phyloP scores from a whole-genome alignment of 2,888 invertebrate species.

The Parthenolecanium corni region DNA sequence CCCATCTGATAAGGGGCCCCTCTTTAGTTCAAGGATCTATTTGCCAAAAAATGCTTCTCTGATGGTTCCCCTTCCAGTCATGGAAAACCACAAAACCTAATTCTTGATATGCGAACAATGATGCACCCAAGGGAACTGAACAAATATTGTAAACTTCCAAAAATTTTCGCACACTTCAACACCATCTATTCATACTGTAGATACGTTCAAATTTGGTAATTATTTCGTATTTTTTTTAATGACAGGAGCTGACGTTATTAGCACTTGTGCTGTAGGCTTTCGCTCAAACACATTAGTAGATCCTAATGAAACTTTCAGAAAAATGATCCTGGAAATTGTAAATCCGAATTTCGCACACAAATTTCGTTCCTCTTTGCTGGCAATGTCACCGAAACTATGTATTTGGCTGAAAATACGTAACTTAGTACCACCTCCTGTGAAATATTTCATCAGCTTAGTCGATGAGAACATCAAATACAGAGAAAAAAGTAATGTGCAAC shows the following conservation, averaged over 20 bases:
- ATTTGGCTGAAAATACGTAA: background rate
- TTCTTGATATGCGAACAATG: too few species aligned
- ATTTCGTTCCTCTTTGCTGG: background rate
- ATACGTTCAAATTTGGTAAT: too few species aligned
- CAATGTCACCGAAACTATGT: constrained; percentile 5
- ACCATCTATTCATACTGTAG: too few species aligned
- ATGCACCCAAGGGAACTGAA: too few species aligned
- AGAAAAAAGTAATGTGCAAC: background rate
- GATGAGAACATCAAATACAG: constrained; percentile 14
- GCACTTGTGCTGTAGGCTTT: constrained; percentile 19
- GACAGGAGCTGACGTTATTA: constrained; percentile 16
- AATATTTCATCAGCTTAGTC: constrained; percentile 5
- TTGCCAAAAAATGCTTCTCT: too few species aligned
- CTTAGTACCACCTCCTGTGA: background rate
- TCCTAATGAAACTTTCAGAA: constrained; percentile 1
- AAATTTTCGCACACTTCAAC: too few species aligned
- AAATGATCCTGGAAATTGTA: background rate
- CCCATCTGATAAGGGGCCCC: too few species aligned
- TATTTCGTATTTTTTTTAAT: background rate
- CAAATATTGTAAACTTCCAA: too few species aligned
- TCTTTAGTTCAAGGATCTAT: too few species aligned
- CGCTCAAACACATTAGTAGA: background rate
- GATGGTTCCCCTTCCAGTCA: too few species aligned
- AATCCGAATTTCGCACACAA: background rate
- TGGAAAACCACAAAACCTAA: too few species aligned